phyloP scores from a whole-genome alignment of 2,113 vertebrate genomes.

The Furnarius figulus region DNA sequence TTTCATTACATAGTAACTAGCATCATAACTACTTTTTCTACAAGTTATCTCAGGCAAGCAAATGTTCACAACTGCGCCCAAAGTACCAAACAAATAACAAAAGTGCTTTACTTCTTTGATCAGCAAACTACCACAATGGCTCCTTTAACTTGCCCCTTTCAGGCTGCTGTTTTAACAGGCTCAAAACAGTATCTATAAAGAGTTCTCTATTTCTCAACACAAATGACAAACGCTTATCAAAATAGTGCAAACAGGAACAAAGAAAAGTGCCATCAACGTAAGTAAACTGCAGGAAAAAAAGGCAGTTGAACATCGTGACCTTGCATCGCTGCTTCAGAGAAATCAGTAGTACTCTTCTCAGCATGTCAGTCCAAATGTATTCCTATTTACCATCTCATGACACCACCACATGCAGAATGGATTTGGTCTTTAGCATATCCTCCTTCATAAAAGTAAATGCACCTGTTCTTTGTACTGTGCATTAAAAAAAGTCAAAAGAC shows the following conservation, averaged over 20 bases:
- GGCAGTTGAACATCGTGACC: not conserved
- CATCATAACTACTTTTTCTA: not conserved
- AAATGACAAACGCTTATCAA: constrained; percentile 18
- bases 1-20: not conserved
- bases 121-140: not conserved
- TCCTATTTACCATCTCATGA: not conserved
- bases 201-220: not conserved
- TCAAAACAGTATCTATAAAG: not conserved
- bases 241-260: constrained; percentile 61
- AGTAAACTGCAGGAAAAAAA: constrained; percentile 19
- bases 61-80: not conserved
- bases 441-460: not conserved
- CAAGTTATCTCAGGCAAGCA: not conserved
- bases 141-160: not conserved
- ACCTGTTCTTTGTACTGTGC: not conserved
- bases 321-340: not conserved
- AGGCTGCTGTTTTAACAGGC: not conserved
- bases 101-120: constrained; percentile 15
- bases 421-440: not conserved
- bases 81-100: constrained; percentile 11
- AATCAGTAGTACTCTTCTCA: constrained; percentile 51
- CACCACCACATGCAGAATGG: not conserved
- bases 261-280: constrained; percentile 20
- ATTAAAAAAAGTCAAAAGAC: not conserved
- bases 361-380: not conserved